Base-by-base conservation (phyloP, 2,888 invertebrate species). In the Ramazzottius varieornatus region DNA sequence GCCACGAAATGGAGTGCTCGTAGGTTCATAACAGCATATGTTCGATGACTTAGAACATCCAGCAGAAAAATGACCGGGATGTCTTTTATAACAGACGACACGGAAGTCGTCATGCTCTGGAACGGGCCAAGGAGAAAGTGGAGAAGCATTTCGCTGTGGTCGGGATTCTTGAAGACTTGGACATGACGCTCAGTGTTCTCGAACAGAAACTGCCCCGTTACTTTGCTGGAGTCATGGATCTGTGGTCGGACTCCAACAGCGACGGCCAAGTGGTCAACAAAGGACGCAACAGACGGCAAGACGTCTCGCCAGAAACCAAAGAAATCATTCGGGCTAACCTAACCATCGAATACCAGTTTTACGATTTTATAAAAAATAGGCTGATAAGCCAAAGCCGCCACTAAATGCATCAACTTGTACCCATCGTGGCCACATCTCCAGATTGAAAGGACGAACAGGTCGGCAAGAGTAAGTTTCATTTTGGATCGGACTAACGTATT, bases 131-230 rank as follows among this genome's bases (percentile, higher is more conserved):
- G 76, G 79, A 83, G 66, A 86, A 88, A 1, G 88, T 89, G 0
- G 88, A 89, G 73, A 82, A 84, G 71, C 84, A 88, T 72, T 90
- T 89, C 72, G 84, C 88, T 0, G 89, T 89, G 0, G 89, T 90
- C 1, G 89, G 89, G 1, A 86, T 89, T 0, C 80, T 90, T 1
- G 89, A 89, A 73, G 88, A 89, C 72, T 81, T 89, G 74, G 88
- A 89, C 76, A 82, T 85, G 1, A 89, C 88, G 0, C 78, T 89
- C 24, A 81, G 84, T 1, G 89, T 89, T n/a, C 79, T 89, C 66
- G 88, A 90, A 76, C 81, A 85, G 72, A 89, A 88, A 74, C 81
- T 89, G 69, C 89, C 89, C 0, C 78, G 83, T 69, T 90, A 88
- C 78, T 90, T 89, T 76, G 78, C 79, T 46, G 88, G 88, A 46